Percentiles rank a stretch among this genome's conserved stretches.
Evolutionary conservation across 2,888 invertebrate species (phyloP).

Genomic region (Dynastes grantii): DNA sequence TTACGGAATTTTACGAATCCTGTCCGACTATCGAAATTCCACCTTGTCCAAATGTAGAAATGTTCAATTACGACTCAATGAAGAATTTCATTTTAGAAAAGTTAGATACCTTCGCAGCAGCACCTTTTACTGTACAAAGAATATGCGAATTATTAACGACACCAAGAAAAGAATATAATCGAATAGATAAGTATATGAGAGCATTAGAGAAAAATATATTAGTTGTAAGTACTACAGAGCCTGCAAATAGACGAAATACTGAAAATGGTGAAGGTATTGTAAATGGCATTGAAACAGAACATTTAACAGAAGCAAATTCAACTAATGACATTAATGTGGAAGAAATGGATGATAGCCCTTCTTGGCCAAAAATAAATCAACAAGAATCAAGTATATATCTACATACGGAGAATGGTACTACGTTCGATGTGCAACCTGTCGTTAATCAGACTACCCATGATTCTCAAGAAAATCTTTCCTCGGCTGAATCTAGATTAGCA

Average conservation of each 20-base stretch:
- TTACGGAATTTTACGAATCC: constrained; percentile 90
- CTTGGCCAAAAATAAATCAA: constrained; percentile 59
- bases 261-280: constrained; percentile 80
- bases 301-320: constrained; percentile 70
- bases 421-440: constrained; percentile 23
- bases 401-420: constrained; percentile 34
- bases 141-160: constrained; percentile 94
- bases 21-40: constrained; percentile 84
- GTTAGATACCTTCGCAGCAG: constrained; percentile 87
- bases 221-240: constrained; percentile 85
- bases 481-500: constrained; percentile 52
- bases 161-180: constrained; percentile 94
- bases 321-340: constrained; percentile 74
- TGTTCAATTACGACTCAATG: constrained; percentile 92
- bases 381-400: constrained; percentile 39
- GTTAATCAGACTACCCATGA: constrained; percentile 52
- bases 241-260: constrained; percentile 77
- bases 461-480: constrained; percentile 54
- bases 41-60: constrained; percentile 92
- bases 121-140: constrained; percentile 96
- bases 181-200: constrained; percentile 97
- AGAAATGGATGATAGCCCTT: constrained; percentile 73
- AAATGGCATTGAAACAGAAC: constrained; percentile 76
- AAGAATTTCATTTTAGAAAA: constrained; percentile 87
- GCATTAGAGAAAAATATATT: constrained; percentile 96